Evolutionary conservation across 1,140 invertebrate species (phyloP).

Genomic region (Anastrepha obliqua): DNA sequence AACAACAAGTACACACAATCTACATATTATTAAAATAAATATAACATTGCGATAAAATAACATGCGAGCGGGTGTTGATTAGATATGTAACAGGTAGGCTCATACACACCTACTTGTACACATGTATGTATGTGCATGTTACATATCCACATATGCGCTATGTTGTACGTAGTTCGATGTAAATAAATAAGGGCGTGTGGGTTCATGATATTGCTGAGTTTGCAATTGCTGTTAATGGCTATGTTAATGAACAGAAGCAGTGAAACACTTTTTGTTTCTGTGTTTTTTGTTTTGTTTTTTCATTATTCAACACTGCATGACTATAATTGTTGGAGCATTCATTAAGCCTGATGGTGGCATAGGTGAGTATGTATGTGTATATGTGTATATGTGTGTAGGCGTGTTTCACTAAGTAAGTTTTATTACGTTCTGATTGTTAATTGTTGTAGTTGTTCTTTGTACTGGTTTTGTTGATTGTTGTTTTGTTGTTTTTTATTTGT

Average conservation of each 20-base stretch:
- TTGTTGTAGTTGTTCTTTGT: neutral
- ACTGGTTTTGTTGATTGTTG: neutral
- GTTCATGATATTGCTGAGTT: neutral
- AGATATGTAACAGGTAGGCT: neutral
- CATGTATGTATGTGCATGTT: no score
- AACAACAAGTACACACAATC: neutral
- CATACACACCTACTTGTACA: neutral
- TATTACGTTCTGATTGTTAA: neutral
- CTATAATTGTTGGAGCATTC: neutral
- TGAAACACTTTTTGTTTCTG: neutral
- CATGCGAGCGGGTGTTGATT: neutral
- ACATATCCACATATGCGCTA: neutral
- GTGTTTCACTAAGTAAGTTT: neutral
- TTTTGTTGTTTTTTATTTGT: neutral
- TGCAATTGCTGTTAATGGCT: slow-evolving; percentile 3
- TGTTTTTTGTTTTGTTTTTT: neutral
- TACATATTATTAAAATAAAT: slow-evolving; percentile 31
- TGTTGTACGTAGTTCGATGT: neutral
- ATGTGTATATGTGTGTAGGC: neutral
- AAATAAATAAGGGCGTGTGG: neutral
- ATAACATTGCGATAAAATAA: neutral
- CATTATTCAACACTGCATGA: neutral
- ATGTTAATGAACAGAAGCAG: slow-evolving; percentile 23
- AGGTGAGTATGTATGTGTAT: neutral
- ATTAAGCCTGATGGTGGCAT: neutral